Evolutionary conservation across 2,113 vertebrate species (phyloP), one percentile per base, ranked within the genome.

Genomic region (Alosa alosa): DNA sequence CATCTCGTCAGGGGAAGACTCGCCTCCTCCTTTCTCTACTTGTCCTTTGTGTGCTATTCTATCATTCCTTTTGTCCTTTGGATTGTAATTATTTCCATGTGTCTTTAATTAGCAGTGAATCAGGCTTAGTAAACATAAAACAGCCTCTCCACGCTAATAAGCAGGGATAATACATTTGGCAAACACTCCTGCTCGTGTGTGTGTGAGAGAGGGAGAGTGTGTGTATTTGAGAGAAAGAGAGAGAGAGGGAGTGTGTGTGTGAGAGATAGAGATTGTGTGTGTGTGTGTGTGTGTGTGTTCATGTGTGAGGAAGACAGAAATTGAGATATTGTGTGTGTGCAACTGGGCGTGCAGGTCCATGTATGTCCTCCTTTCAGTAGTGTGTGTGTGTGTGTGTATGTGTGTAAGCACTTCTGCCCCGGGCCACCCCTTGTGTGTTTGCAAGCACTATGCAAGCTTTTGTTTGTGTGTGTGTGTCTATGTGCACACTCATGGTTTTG

Each of bases 61-160:
- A 94, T 96, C 95, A 95, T 93, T 96, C 93, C 95, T 95, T 95
- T 95, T 96, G 95, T 94, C 95, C 96, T 94, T 96, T 96, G 96
- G 96, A 93, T 97, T 96, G 95, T 97, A 98, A 98, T 98, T 98
- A 98, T 97, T 98, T 97, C 96, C 96, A 96, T 96, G 96, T 96
- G 95, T 93, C 96, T 96, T 96, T 97, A 98, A 98, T 98, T 98
- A 98, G 96, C 95, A 95, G 96, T 95, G 96, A 97, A 97, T 98
- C 97, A 96, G 95, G 95, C 96, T 97, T 96, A 96, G 97, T 97
- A 98, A 97, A 98, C 96, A 98, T 96, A 97, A 96, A 97, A 92
- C 95, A 94, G 94, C 96, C 96, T 97, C 96, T 96, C 96, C 96
- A 95, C 95, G 96, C 97, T 96, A 98, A 98, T 97, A 97, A 95